Evolutionary conservation across 1,140 invertebrate genomes (phyloP).

Genomic region (Melitaea cinxia): DNA sequence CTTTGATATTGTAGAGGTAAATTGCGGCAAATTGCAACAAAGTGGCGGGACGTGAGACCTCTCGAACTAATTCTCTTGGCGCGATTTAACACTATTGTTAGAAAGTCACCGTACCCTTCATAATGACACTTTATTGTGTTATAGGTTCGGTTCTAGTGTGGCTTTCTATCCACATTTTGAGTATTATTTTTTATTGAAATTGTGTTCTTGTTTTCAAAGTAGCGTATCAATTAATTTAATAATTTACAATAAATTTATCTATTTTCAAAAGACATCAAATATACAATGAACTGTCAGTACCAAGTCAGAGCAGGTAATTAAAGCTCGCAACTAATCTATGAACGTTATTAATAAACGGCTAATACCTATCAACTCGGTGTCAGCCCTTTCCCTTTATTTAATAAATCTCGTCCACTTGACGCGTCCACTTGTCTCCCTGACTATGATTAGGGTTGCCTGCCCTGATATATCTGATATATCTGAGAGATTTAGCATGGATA

Average conservation of each 20-base stretch:
- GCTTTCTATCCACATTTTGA: background rate
- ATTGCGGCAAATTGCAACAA: conserved; percentile 61
- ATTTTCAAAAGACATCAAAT: too few relatives aligned
- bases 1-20: conserved; percentile 43
- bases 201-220: background rate
- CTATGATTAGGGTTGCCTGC: conserved; percentile 30
- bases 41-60: conserved; percentile 48
- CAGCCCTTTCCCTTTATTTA: conserved; percentile 23
- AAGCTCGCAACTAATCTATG: background rate
- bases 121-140: conserved; percentile 40
- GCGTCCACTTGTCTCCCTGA: conserved; percentile 26
- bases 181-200: background rate
- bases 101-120: conserved; percentile 12
- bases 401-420: conserved; percentile 32
- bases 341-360: conserved; percentile 49
- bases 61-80: conserved; percentile 47
- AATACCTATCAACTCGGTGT: conserved; percentile 41
- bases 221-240: too few relatives aligned
- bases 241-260: too few relatives aligned
- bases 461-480: conserved; percentile 24
- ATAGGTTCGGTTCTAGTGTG: conserved; percentile 1
- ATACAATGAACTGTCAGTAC: background rate
- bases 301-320: background rate
- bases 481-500: background rate
- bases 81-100: conserved; percentile 51